phyloP scores from a whole-genome alignment of 2,113 vertebrate species.

The Hemibagrus wyckioides region DNA sequence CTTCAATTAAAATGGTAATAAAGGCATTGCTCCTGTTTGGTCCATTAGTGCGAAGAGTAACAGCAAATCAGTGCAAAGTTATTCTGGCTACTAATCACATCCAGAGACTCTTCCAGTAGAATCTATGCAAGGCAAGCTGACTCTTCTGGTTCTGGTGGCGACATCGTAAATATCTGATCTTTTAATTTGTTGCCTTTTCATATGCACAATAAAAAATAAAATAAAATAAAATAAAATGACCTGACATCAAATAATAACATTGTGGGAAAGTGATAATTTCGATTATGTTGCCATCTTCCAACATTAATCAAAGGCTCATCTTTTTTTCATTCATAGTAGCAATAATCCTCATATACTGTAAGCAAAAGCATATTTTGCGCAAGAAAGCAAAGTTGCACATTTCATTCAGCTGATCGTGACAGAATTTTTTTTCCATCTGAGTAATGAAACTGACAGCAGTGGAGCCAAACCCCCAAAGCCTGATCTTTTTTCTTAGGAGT shows the following conservation, averaged over 20 bases:
- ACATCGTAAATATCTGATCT: neutral
- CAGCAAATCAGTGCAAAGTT: neutral
- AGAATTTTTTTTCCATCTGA: neutral
- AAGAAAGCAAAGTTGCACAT: neutral
- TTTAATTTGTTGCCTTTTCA: neutral
- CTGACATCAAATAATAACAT: neutral
- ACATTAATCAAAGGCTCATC: neutral
- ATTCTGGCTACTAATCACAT: neutral
- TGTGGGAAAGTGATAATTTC: neutral
- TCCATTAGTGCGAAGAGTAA: neutral
- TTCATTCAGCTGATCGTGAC: slow-evolving; percentile 17
- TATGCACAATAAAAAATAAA: neutral
- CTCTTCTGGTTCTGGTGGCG: neutral
- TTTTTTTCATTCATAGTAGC: neutral
- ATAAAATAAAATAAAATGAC: too few species aligned
- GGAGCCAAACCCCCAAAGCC: neutral
- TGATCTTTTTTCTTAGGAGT: neutral
- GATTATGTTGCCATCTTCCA: neutral
- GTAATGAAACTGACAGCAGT: neutral
- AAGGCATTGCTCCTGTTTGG: neutral
- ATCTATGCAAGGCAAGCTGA: neutral
- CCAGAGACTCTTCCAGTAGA: neutral
- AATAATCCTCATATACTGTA: neutral
- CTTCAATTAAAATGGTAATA: neutral
- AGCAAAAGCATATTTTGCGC: neutral